Base-by-base conservation (phyloP, 1,140 invertebrate genomes). In the Drosophila littoralis region DNA sequence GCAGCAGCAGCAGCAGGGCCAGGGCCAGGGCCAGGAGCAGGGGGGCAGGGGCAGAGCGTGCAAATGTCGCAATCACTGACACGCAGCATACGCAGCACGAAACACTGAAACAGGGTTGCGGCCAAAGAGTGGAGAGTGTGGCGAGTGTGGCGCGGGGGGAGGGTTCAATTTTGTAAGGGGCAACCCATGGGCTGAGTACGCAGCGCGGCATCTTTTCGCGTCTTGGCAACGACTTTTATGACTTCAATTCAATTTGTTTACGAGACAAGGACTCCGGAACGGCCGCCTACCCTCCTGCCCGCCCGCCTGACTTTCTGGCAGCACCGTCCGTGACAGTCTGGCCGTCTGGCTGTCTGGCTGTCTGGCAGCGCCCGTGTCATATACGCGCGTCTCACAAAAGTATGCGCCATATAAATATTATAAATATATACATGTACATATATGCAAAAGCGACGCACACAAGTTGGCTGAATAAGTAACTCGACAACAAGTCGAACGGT, bases 201-300 rank as follows among this genome's bases (percentile, higher is more conserved):
- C 28, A 36, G 13, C n/a, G 51, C 17, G 33, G 40, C 70, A 59
- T 59, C 54, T 59, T 69, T 73, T 52, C 65, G 74, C 79, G 73
- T 74, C 83, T 86, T 85, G 82, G 79, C 73, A 77, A 80, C 84
- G 79, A 88, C 84, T 88, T 88, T 88, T 88, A 88, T 88, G 84
- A 89, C 84, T 89, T 88, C 84, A 89, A 89, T 89, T 89, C 84
- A 89, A 89, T 89, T 89, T 89, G 84, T 89, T 89, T 89, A 89
- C 84, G 84, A 89, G 84, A 74, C 79, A 83, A 72, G 69, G 75
- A 50, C 57, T 15, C 15, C n/a, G 43, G 22, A 15, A 32, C 36
- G 28, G 32, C 46, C 33, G 22, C 36, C 13, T 5, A 6, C 33
- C 7, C 6, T 28, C 12, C 46, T n/a, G 15, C 10, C 17, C 8